Evolutionary conservation across 2,888 invertebrate genomes (phyloP), one percentile per base, ranked within the genome.

Genomic region (Lepidocyrtinus sp.): DNA sequence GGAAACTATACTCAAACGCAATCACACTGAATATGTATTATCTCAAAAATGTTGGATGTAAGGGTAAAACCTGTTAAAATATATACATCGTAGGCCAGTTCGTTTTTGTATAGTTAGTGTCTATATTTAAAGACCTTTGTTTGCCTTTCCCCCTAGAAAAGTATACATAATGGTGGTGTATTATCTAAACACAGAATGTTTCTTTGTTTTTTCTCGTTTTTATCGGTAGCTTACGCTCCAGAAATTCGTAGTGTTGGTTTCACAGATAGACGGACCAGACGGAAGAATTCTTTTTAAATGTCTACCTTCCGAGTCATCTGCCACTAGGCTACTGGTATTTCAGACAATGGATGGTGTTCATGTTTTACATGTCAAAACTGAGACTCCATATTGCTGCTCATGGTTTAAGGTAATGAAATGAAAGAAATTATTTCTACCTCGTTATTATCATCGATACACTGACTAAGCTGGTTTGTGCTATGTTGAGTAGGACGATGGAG

Each of bases 301-400:
- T 68, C 75, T 82, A 70, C 84, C 84, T 50, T 65, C 82, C 9
- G 82, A 82, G 21, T 68, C 75, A 22, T 68, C 78, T n/a, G 75
- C 77, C 21, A 74, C 80, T 19, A 69, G 84, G 75, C 69, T 75
- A 5, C 64, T 84, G 61, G 59, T 75, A 36, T 74, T 84, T 63
- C 81, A 82, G 75, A 82, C 81, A 9, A 2, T 78, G 73, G 75
- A 82, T 24, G 81, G 80, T 59, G 65, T 70, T 64, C 62, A 71
- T 55, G 77, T 82, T 74, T 46, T 84, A 21, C 75, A 81, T 67
- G 77, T 84, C 61, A 82, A 82, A 59, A 84, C 82, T 9, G 76
- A 79, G 65, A 77, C 82, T n/a, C 81, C 84, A 2, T 82, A 82
- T 62, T 84, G 84, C 76, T 84, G 82, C 73, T 84, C 84, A 59